phyloP scores from a whole-genome alignment of 2,113 vertebrate species.

The Campylomormyrus numenius region DNA sequence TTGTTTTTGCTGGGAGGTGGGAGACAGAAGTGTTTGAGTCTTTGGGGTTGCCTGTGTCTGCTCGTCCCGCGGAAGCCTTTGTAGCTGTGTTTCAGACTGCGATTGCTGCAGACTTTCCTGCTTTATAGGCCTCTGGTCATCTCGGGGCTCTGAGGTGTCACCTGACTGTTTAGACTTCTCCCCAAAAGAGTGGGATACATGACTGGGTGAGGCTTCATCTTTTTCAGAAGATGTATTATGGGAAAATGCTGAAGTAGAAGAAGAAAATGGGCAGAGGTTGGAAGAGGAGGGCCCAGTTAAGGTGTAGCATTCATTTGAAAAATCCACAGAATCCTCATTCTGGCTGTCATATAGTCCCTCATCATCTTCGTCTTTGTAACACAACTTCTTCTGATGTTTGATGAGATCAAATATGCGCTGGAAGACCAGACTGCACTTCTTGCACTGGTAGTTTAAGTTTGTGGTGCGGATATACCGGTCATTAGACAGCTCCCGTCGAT shows the following conservation, averaged over 20 bases:
- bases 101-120: constrained; percentile 55
- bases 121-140: constrained; percentile 71
- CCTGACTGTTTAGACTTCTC: constrained; percentile 75
- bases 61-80: constrained; percentile 58
- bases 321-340: constrained; percentile 88
- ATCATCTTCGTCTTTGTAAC: constrained; percentile 81
- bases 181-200: constrained; percentile 53
- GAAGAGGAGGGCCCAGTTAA: constrained; percentile 68
- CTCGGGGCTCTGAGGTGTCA: constrained; percentile 65
- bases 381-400: constrained; percentile 79
- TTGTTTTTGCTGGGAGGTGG: constrained; percentile 56
- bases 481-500: constrained; percentile 70
- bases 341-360: constrained; percentile 79
- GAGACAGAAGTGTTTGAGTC: constrained; percentile 55
- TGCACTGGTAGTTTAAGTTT: constrained; percentile 80
- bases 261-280: constrained; percentile 61
- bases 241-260: constrained; percentile 46
- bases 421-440: constrained; percentile 78
- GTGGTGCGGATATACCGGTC: constrained; percentile 77
- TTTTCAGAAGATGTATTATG: constrained; percentile 57
- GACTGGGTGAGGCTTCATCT: constrained; percentile 55
- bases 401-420: constrained; percentile 81
- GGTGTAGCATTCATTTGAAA: constrained; percentile 73
- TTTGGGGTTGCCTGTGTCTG: constrained; percentile 55
- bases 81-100: constrained; percentile 41